Evolutionary conservation across 2,888 invertebrate genomes (phyloP), one percentile per base, ranked within the genome.

Genomic region (Actias luna): DNA sequence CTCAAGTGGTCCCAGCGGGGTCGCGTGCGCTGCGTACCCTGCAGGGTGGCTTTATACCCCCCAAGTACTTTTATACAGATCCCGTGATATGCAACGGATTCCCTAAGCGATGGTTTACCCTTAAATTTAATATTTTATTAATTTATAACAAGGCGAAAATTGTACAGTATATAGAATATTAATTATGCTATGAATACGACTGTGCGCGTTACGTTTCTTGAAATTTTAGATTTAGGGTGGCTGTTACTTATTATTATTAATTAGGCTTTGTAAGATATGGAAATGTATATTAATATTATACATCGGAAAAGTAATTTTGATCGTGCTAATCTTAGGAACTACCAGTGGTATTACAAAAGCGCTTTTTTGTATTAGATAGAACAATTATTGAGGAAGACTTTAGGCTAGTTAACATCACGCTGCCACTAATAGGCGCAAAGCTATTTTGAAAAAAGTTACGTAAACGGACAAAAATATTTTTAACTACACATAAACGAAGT

Each of bases 1-100:
- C 79, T 84, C 82, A 87, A 90, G 91, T 89, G 87, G 78, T 81
- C 91, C 88, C 91, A 65, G 74, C 75, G 85, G 91, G 85, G 78
- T 83, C 69, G 85, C 88, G 84, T 85, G 87, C 66, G 74, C 78
- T 76, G 71, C 70, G 69, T 67, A 67, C 73, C 74, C 74, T 67
- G 70, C 64, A 62, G 63, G 64, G 70, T 63, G 69, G 64, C 69
- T 65, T 66, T 69, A 73, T 74, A 79, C 81, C 79, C 78, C 61
- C 55, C n/a, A 14, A 29, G 55, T 55, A 55, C 55, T 55, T 55
- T 69, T 60, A 35, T 46, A 46, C 22, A 55, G 25, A 52, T 52
- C 61, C 67, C 68, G 71, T 74, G 80, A 83, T 88, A 87, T 84
- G 75, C 80, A 68, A 66, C 69, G 68, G 63, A 66, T 70, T 71